These are phyloP conservation scores for Streptopelia turtur DNA, from an alignment of 2,797 vertebrate genomes.

Conservation along the genomic window DNA sequence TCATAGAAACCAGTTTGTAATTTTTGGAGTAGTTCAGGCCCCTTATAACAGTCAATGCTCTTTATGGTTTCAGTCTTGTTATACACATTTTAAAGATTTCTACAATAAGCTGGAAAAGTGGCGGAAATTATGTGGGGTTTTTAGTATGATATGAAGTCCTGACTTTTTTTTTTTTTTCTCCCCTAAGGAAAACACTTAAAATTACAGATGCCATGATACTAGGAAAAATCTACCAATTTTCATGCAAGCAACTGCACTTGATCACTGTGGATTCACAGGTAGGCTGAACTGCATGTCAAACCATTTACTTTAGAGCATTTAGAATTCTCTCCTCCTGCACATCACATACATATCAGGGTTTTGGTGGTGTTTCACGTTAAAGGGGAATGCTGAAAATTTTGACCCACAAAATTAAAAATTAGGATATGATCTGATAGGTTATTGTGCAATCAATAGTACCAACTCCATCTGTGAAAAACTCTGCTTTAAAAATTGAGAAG, in stretches of 20 bases:
- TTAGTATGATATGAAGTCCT: not conserved
- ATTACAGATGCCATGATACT: not conserved
- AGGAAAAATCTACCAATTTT: not conserved
- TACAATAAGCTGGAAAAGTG: not conserved
- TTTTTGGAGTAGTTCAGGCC: not conserved
- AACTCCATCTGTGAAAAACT: not conserved
- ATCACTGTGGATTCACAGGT: not conserved
- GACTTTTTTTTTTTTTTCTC: not conserved
- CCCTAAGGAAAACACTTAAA: not conserved
- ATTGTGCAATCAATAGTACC: not conserved
- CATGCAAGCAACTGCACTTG: not conserved
- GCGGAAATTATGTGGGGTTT: not conserved
- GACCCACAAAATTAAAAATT: not conserved
- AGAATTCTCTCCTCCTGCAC: not conserved
- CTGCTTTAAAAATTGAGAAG: not conserved
- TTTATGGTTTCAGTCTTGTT: not conserved
- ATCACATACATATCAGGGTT: not conserved
- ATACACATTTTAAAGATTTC: not conserved
- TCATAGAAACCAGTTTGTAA: conserved; percentile 1
- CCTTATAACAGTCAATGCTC: not conserved
- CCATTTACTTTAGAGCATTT: not conserved
- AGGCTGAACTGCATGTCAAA: not conserved
- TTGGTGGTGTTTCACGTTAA: not conserved
- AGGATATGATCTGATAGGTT: not conserved
- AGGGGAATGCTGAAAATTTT: not conserved